phyloP scores from a whole-genome alignment of 1,140 invertebrate genomes.

The Trachymyrmex septentrionalis region DNA sequence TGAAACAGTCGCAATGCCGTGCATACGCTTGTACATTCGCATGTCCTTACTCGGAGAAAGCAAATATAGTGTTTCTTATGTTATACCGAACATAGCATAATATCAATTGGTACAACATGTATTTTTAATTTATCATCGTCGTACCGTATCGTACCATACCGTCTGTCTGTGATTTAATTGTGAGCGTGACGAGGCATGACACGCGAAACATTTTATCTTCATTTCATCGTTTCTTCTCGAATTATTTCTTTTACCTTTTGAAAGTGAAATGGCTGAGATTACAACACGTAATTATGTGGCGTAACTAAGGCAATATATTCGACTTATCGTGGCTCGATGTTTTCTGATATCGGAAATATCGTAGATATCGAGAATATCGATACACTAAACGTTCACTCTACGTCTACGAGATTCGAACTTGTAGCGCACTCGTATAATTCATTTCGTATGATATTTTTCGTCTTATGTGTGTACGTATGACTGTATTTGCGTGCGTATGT shows the following conservation, averaged over 20 bases:
- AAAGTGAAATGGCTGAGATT: conserved; percentile 16
- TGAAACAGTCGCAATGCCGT: conserved; percentile 68
- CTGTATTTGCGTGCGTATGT: conserved; percentile 6
- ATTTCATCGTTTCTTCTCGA: background rate
- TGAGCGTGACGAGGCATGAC: conserved; percentile 19
- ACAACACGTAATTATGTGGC: conserved; percentile 3
- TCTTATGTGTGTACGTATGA: conserved; percentile 23
- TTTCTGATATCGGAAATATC: background rate
- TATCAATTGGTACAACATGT: conserved; percentile 67
- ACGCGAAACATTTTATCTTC: conserved; percentile 27
- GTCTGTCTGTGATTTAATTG: conserved; percentile 81
- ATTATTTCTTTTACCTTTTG: conserved; percentile 26
- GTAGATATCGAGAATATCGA: background rate
- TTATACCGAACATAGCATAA: conserved; percentile 70
- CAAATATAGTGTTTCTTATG: conserved; percentile 70
- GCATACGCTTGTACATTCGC: conserved; percentile 75
- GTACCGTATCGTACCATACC: conserved; percentile 38
- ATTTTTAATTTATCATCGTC: conserved; percentile 76
- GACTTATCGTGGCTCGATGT: conserved; percentile 13
- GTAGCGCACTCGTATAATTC: conserved; percentile 11
- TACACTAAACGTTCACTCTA: background rate
- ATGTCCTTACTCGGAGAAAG: conserved; percentile 61
- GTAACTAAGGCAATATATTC: conserved; percentile 21
- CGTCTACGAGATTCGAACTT: conserved; percentile 25
- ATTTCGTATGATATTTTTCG: conserved; percentile 50